phyloP scores from a whole-genome alignment of 2,797 vertebrate genomes.

The Pelodytes ibericus region DNA sequence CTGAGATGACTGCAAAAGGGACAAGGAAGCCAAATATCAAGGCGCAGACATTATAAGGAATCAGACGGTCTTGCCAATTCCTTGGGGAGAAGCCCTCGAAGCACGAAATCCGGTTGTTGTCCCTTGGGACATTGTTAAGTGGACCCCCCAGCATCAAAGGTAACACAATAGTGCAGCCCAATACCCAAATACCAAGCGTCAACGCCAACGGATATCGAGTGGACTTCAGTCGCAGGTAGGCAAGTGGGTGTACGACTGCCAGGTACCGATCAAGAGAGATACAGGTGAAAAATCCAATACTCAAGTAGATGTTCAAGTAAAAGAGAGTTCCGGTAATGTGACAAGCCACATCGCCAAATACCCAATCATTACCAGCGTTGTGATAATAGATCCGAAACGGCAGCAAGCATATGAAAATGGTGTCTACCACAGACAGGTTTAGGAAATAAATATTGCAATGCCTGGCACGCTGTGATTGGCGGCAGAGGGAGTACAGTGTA shows the following conservation, averaged over 20 bases:
- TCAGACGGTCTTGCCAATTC: slow-evolving; percentile 66
- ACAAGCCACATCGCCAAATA: slow-evolving; percentile 73
- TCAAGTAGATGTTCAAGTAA: slow-evolving; percentile 77
- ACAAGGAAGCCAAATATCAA: slow-evolving; percentile 75
- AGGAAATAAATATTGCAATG: slow-evolving; percentile 76
- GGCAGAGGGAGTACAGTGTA: slow-evolving; percentile 71
- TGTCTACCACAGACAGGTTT: slow-evolving; percentile 76
- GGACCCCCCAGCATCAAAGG: slow-evolving; percentile 71
- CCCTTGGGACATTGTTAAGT: slow-evolving; percentile 9
- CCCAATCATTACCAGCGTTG: slow-evolving; percentile 74
- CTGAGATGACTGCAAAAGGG: slow-evolving; percentile 71
- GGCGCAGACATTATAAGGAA: slow-evolving; percentile 63
- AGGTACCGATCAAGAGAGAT: slow-evolving; percentile 81
- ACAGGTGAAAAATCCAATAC: slow-evolving; percentile 80
- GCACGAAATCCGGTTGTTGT: slow-evolving; percentile 53
- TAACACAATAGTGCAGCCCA: neutral
- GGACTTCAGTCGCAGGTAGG: slow-evolving; percentile 67
- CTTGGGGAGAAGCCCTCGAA: slow-evolving; percentile 74
- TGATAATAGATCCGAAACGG: slow-evolving; percentile 84
- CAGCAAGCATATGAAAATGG: slow-evolving; percentile 72
- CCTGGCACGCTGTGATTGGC: slow-evolving; percentile 59
- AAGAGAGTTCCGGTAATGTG: slow-evolving; percentile 70
- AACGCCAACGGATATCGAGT: slow-evolving; percentile 45
- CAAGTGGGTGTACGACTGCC: slow-evolving; percentile 75
- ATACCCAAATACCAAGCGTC: slow-evolving; percentile 66